A percentile compares a stretch with the other conserved stretches of the same genome.
Evolutionary conservation across 2,888 invertebrate genomes (phyloP).

Genomic region (Drosophila planitibia): DNA sequence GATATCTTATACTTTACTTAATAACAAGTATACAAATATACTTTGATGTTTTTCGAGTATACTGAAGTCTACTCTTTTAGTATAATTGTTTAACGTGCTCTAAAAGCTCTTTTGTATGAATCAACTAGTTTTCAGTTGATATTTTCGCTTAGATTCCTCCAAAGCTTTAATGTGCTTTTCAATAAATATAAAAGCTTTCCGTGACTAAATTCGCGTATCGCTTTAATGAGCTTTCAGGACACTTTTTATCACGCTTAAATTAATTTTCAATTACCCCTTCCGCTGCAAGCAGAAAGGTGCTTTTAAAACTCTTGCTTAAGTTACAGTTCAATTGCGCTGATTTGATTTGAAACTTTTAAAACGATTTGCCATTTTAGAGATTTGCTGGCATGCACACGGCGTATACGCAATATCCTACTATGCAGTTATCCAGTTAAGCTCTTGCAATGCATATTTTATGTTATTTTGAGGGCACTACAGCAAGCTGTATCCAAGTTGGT

Average conservation of each 20-base stretch:
- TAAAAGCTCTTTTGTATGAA: background rate
- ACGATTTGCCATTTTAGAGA: constrained; percentile 27
- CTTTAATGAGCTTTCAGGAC: background rate
- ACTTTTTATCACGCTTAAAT: background rate
- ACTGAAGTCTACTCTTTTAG: too few species aligned
- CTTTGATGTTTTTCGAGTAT: too few species aligned
- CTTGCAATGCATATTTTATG: constrained; percentile 66
- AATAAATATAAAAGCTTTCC: background rate
- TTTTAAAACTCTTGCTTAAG: background rate
- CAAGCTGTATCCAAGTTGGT: constrained; percentile 9
- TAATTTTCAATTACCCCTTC: background rate
- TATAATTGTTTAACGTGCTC: background rate
- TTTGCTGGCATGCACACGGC: constrained; percentile 26
- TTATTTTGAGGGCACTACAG: constrained; percentile 44
- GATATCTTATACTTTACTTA: background rate
- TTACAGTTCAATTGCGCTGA: constrained; percentile 8
- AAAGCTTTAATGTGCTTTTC: background rate
- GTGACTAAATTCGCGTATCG: background rate
- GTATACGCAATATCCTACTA: constrained; percentile 56
- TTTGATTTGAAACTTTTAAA: constrained; percentile 11
- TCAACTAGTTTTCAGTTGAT: background rate
- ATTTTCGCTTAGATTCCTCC: background rate
- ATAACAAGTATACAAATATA: background rate
- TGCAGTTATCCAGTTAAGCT: constrained; percentile 60
- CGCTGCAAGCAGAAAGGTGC: background rate